phyloP scores from a whole-genome alignment of 2,888 invertebrate genomes.

The Bursaphelenchus okinawaensis region DNA sequence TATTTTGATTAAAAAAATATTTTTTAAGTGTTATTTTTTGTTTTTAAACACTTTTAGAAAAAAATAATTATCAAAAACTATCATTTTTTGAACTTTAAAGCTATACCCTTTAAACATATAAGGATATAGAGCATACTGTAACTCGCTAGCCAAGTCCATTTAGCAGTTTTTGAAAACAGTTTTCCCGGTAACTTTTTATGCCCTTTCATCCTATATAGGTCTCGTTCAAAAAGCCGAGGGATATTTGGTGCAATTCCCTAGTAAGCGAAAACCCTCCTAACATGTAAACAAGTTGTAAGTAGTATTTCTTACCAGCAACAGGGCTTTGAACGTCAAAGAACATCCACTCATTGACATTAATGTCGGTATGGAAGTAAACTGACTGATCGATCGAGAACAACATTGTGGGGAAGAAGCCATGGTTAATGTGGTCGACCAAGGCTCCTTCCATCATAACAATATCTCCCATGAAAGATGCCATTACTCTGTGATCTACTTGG shows the following conservation, averaged over 20 bases:
- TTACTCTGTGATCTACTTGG: conserved; percentile 56
- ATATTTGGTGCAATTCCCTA: no score
- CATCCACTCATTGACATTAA: conserved; percentile 59
- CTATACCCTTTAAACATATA: no score
- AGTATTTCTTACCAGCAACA: conserved; percentile 1
- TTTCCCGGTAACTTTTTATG: no score
- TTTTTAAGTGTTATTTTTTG: no score
- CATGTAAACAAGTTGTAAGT: not conserved
- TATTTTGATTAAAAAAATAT: no score
- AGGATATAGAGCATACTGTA: no score
- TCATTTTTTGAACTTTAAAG: not conserved
- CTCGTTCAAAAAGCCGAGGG: no score
- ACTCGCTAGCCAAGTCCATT: no score
- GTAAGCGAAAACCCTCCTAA: not conserved
- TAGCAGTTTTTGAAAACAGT: no score
- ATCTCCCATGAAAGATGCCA: conserved; percentile 59
- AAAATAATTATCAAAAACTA: not conserved
- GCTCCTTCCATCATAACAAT: conserved; percentile 54
- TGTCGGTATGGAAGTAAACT: conserved; percentile 59
- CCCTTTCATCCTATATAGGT: no score
- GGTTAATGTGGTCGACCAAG: conserved; percentile 41
- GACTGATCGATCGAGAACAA: conserved; percentile 58
- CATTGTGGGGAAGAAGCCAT: conserved; percentile 26
- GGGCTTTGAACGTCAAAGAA: conserved; percentile 36
- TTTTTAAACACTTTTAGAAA: no score